These are phyloP conservation scores for Eupelmus urozonus DNA, from an alignment of 2,888 invertebrate genomes.

Conservation along the genomic window DNA sequence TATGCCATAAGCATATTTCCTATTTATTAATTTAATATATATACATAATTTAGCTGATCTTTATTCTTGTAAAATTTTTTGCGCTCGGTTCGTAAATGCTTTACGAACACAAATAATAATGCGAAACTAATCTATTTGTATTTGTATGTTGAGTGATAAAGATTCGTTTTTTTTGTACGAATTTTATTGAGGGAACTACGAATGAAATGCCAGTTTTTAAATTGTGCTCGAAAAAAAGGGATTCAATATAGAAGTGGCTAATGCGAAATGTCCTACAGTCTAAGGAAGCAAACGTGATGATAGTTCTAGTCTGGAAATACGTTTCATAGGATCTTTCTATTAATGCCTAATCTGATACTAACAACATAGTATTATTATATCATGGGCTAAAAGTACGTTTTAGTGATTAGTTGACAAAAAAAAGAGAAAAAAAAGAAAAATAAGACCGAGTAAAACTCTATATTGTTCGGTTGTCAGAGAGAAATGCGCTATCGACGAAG, in stretches of 20 bases:
- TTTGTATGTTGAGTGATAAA: slow-evolving; percentile 55
- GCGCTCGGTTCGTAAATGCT: slow-evolving; percentile 46
- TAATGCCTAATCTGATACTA: slow-evolving; percentile 63
- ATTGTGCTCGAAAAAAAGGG: slow-evolving; percentile 47
- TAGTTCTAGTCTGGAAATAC: slow-evolving; percentile 70
- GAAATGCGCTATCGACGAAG: slow-evolving; percentile 56
- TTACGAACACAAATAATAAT: slow-evolving; percentile 46
- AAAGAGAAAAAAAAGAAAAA: slow-evolving; percentile 43
- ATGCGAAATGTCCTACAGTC: slow-evolving; percentile 39
- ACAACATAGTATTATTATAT: slow-evolving; percentile 65
- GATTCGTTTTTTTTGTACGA: slow-evolving; percentile 57
- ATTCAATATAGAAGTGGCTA: slow-evolving; percentile 49
- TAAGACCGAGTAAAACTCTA: slow-evolving; percentile 46
- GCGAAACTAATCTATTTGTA: slow-evolving; percentile 54
- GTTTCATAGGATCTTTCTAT: slow-evolving; percentile 60
- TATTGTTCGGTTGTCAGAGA: slow-evolving; percentile 52
- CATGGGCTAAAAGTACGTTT: slow-evolving; percentile 54
- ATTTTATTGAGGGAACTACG: slow-evolving; percentile 49
- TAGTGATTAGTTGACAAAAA: slow-evolving; percentile 53
- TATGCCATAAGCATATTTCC: slow-evolving; percentile 57
- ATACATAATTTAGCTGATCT: slow-evolving; percentile 53
- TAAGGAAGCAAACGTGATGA: slow-evolving; percentile 67
- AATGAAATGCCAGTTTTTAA: slow-evolving; percentile 37
- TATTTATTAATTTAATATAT: slow-evolving; percentile 58
- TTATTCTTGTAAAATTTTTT: slow-evolving; percentile 60